Conservation (phyloP, 1,140 invertebrate genomes). For the Brachionus calyciflorus region DNA sequence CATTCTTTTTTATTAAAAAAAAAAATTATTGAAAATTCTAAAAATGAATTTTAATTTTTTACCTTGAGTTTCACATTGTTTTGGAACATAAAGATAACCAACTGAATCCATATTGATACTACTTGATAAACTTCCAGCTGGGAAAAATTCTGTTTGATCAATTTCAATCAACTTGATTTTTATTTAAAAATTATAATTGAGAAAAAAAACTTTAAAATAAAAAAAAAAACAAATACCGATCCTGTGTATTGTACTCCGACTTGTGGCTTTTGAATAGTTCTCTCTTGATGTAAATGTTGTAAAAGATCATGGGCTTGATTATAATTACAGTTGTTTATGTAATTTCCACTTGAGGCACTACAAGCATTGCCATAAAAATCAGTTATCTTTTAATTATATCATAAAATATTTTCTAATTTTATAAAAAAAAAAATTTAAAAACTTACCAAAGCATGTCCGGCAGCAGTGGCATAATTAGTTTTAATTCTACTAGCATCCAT, state of each 20-base stretch:
- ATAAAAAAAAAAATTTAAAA: background rate
- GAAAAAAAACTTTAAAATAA: too few species aligned
- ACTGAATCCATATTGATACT: constrained; percentile 55
- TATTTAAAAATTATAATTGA: too few species aligned
- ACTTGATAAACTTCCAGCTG: constrained; percentile 48
- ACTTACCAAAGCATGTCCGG: constrained; percentile 33
- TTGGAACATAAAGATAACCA: constrained; percentile 58
- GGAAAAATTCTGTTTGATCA: constrained; percentile 56
- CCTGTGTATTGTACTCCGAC: background rate
- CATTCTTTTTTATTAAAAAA: constrained; percentile 49
- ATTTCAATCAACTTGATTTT: constrained; percentile 52
- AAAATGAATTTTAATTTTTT: constrained; percentile 28
- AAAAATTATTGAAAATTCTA: constrained; percentile 6
- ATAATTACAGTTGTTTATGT: constrained; percentile 59
- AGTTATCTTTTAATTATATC: constrained; percentile 52
- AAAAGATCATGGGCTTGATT: constrained; percentile 58
- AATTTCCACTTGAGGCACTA: constrained; percentile 49
- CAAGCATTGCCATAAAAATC: constrained; percentile 58
- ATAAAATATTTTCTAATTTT: background rate
- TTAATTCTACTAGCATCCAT: constrained; percentile 13
- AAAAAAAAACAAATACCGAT: too few species aligned
- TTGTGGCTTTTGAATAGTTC: constrained; percentile 47
- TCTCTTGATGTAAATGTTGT: constrained; percentile 56
- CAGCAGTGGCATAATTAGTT: background rate
- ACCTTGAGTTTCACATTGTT: constrained; percentile 50